Evolutionary conservation across 2,113 vertebrate genomes (phyloP).

Genomic region (Thermophis baileyi): DNA sequence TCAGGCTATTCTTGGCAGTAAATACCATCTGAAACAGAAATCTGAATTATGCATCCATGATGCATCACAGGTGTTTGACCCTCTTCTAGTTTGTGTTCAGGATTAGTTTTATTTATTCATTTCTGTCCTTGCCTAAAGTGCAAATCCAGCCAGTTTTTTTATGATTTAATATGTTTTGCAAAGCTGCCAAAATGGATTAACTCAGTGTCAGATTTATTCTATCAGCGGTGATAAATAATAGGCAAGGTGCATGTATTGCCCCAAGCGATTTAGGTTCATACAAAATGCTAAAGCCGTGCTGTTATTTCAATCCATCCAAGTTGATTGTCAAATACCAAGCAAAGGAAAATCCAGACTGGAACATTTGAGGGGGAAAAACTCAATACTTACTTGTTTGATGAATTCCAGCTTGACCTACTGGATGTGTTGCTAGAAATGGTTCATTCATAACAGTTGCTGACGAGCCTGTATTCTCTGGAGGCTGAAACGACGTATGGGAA

Average conservation of each 20-base stretch:
- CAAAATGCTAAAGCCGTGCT: background rate
- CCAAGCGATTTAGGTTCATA: background rate
- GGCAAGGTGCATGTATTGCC: background rate
- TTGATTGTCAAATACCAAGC: background rate
- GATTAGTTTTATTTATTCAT: background rate
- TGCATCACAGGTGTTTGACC: background rate
- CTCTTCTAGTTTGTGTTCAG: background rate
- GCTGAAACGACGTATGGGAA: conserved; percentile 53
- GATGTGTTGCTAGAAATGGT: conserved; percentile 20
- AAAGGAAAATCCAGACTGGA: background rate
- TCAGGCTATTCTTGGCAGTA: background rate
- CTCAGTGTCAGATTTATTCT: background rate
- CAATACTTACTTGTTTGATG: conserved; percentile 68
- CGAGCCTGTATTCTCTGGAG: conserved; percentile 54
- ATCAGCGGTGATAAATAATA: background rate
- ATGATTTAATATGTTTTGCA: background rate
- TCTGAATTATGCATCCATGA: background rate
- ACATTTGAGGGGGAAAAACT: background rate
- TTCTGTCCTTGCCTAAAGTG: background rate
- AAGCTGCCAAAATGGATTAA: background rate
- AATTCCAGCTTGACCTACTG: conserved; percentile 38
- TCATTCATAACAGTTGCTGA: conserved; percentile 54
- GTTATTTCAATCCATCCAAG: background rate
- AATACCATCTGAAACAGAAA: background rate
- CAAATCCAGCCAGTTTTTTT: background rate